These are phyloP conservation scores for Laupala kohalensis DNA, from an alignment of 1,140 invertebrate genomes.

Conservation along the genomic window DNA sequence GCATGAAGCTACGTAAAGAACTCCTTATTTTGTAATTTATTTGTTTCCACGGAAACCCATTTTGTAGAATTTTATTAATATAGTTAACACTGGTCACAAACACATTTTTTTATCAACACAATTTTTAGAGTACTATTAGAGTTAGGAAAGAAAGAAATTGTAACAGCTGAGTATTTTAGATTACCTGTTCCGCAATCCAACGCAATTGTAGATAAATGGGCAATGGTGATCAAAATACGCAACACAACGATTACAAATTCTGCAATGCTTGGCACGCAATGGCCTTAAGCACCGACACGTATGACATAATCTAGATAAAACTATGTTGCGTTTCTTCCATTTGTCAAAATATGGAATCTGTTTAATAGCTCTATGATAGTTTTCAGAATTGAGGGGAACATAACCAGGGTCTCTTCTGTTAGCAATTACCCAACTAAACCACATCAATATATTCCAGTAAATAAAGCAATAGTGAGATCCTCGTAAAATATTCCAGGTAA, in stretches of 20 bases:
- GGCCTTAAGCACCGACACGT: slow-evolving; percentile 79
- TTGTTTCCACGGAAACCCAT: too few relatives aligned
- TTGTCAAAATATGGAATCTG: slow-evolving; percentile 82
- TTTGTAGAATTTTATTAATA: too few relatives aligned
- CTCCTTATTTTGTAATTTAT: too few relatives aligned
- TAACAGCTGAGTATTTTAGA: too few relatives aligned
- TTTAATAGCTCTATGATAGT: slow-evolving; percentile 77
- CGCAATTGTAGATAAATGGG: slow-evolving; percentile 89
- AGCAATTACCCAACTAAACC: slow-evolving; percentile 80
- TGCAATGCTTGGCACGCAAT: slow-evolving; percentile 78
- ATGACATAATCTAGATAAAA: slow-evolving; percentile 75
- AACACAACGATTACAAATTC: slow-evolving; percentile 82
- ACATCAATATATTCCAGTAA: slow-evolving; percentile 81
- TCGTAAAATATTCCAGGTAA: slow-evolving; percentile 78
- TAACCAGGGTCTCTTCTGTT: slow-evolving; percentile 81
- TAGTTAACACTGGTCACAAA: too few relatives aligned
- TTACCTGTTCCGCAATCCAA: slow-evolving; percentile 63
- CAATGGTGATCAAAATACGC: slow-evolving; percentile 91
- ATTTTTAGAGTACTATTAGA: too few relatives aligned
- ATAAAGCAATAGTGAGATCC: slow-evolving; percentile 80
- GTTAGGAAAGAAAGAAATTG: too few relatives aligned
- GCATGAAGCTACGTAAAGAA: too few relatives aligned
- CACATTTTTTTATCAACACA: too few relatives aligned
- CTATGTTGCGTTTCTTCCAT: slow-evolving; percentile 73
- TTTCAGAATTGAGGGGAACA: slow-evolving; percentile 73